These are phyloP conservation scores for Paratilapia polleni DNA, from an alignment of 2,113 vertebrate genomes.

Conservation along the genomic window DNA sequence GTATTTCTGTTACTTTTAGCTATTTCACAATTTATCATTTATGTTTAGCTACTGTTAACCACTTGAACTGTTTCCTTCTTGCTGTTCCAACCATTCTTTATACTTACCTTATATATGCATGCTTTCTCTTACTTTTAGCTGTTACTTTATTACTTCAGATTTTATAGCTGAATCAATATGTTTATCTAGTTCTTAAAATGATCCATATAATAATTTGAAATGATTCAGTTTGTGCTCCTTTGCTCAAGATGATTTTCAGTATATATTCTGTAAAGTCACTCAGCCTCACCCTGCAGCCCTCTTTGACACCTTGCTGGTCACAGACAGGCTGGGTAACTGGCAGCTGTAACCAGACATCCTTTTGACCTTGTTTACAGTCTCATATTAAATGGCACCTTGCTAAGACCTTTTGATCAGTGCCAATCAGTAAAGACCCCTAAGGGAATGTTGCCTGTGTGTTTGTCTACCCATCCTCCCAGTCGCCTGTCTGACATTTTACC, in stretches of 20 bases:
- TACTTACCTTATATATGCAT: neutral
- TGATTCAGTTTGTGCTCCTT: neutral
- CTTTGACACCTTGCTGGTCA: slow-evolving; percentile 40
- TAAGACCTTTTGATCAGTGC: slow-evolving; percentile 70
- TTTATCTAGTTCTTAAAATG: neutral
- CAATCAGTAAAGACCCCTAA: slow-evolving; percentile 56
- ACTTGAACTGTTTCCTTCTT: neutral
- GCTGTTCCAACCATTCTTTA: neutral
- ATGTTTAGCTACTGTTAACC: neutral
- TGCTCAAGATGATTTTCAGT: neutral
- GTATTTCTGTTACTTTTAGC: neutral
- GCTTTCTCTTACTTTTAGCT: neutral
- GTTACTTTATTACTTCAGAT: neutral
- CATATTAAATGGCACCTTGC: slow-evolving; percentile 65
- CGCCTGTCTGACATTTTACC: slow-evolving; percentile 39
- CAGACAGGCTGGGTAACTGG: slow-evolving; percentile 33
- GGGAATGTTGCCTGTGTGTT: slow-evolving; percentile 42
- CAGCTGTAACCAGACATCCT: slow-evolving; percentile 62
- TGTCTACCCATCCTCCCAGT: slow-evolving; percentile 55
- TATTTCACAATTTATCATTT: neutral
- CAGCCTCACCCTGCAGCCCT: slow-evolving; percentile 12
- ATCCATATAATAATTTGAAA: neutral
- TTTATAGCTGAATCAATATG: neutral
- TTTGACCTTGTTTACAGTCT: slow-evolving; percentile 78
- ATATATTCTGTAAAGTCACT: neutral